Percentiles rank a stretch among this genome's conserved stretches.
phyloP scores from a whole-genome alignment of 2,113 vertebrate species.

The Heloderma charlesbogerti region DNA sequence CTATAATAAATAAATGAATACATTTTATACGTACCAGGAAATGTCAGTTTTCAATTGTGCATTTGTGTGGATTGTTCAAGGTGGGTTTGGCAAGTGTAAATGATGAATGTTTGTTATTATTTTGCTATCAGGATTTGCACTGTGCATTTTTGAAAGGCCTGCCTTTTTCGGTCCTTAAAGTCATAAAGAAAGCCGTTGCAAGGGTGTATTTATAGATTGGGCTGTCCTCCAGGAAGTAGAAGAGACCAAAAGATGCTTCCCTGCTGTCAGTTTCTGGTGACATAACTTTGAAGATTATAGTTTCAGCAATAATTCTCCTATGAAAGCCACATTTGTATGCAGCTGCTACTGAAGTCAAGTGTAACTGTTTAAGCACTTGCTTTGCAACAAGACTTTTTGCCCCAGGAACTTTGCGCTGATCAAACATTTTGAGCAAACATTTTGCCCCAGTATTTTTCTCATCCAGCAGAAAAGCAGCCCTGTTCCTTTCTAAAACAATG shows the following conservation, averaged over 20 bases:
- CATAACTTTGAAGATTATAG: neutral
- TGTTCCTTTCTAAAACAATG: conserved; percentile 3
- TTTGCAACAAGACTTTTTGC: neutral
- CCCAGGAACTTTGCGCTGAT: neutral
- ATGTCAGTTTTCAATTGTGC: too few species aligned
- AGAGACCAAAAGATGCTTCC: neutral
- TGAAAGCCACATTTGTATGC: neutral
- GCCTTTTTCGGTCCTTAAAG: neutral
- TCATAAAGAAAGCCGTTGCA: conserved; percentile 2
- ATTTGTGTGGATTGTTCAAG: too few species aligned
- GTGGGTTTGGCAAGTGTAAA: neutral
- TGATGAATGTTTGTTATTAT: neutral
- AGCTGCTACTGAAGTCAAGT: neutral
- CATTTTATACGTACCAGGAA: too few species aligned
- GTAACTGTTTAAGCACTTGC: conserved; percentile 5
- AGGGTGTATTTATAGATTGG: conserved; percentile 8
- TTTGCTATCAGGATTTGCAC: neutral
- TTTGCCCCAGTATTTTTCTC: neutral
- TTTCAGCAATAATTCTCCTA: neutral
- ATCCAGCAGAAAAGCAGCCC: neutral
- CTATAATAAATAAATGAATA: too few species aligned
- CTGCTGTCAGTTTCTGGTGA: neutral
- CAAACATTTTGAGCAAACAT: neutral
- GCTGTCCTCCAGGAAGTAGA: neutral
- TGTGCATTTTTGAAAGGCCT: conserved; percentile 1